These are phyloP conservation scores for Parauchenoglanis punctatus DNA, from an alignment of 2,797 vertebrate genomes.

Conservation along the genomic window DNA sequence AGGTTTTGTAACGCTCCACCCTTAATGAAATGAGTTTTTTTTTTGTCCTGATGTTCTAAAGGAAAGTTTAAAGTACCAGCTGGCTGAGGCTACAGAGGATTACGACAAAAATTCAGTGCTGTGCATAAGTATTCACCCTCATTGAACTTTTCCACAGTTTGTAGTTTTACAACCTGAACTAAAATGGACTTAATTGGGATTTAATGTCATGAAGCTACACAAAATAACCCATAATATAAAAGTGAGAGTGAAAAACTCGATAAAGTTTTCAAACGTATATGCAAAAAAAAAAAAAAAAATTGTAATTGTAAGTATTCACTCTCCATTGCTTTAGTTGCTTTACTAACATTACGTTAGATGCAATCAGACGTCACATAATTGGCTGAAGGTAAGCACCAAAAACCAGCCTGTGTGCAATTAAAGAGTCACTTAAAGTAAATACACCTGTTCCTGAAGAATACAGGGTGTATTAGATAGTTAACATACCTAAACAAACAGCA, in stretches of 20 bases:
- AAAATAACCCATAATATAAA: neutral
- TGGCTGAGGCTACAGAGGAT: neutral
- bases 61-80: neutral
- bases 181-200: neutral
- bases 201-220: neutral
- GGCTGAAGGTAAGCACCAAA: too few relatives aligned
- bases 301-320: too few relatives aligned
- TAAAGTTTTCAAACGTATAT: neutral
- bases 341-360: too few relatives aligned
- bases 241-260: neutral
- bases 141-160: neutral
- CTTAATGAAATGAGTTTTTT: neutral
- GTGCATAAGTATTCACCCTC: neutral
- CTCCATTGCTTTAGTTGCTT: too few relatives aligned
- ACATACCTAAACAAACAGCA: neutral
- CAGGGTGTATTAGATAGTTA: too few relatives aligned
- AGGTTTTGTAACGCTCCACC: neutral
- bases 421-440: neutral
- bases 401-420: neutral
- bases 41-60: neutral
- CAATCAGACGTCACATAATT: neutral
- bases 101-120: neutral
- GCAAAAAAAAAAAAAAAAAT: neutral
- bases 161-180: neutral
- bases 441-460: neutral